Evolutionary conservation across 1,140 invertebrate genomes (phyloP).

Genomic region (Globodera ellingtonae): DNA sequence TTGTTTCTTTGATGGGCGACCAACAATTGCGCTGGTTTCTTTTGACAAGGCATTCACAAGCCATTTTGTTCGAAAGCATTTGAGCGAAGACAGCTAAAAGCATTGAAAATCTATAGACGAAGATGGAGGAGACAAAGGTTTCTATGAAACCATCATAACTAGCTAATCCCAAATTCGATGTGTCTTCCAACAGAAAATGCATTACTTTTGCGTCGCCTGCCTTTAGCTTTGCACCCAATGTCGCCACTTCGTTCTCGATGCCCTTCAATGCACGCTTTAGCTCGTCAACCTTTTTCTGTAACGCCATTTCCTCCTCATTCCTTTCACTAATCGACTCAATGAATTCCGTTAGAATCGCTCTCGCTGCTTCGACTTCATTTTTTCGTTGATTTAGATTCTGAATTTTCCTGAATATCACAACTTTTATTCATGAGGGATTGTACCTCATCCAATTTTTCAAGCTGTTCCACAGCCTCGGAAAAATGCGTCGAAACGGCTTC

Average conservation of each 20-base stretch:
- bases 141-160: background rate
- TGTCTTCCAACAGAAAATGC: background rate
- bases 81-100: constrained; percentile 10
- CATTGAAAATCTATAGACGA: background rate
- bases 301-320: constrained; percentile 34
- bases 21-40: constrained; percentile 3
- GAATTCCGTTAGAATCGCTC: constrained; percentile 25
- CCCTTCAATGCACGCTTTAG: constrained; percentile 30
- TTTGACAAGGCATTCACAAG: constrained; percentile 5
- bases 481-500: background rate
- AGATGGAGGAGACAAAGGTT: background rate
- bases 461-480: background rate
- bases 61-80: constrained; percentile 6
- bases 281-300: constrained; percentile 30
- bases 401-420: background rate
- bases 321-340: constrained; percentile 8
- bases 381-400: constrained; percentile 28
- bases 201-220: constrained; percentile 34
- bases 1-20: background rate
- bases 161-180: background rate
- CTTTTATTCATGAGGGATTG: background rate
- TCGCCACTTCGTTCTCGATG: constrained; percentile 28
- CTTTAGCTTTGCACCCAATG: constrained; percentile 8
- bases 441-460: constrained; percentile 3
- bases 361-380: constrained; percentile 26